Evolutionary conservation across 2,113 vertebrate genomes (phyloP).

Genomic region (Chelonoidis abingdonii): DNA sequence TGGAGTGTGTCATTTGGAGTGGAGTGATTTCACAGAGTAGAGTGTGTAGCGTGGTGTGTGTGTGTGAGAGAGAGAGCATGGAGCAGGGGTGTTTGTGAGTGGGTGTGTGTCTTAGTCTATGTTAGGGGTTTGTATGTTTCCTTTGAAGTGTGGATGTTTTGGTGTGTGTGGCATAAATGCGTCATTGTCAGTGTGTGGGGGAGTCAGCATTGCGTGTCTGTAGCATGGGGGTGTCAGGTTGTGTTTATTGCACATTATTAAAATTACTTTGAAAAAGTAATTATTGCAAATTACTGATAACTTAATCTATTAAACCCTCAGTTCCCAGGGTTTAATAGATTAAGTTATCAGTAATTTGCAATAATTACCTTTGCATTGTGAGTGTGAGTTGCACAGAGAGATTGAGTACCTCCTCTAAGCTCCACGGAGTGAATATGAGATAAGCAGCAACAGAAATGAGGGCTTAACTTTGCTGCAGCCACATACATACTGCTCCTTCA

Average conservation of each 20-base stretch:
- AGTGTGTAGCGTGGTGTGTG: rapidly evolving
- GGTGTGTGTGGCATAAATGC: background rate
- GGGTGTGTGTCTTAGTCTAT: background rate
- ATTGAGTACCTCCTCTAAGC: background rate
- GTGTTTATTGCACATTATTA: background rate
- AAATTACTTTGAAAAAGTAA: slow-evolving; percentile 25
- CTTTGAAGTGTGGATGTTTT: background rate
- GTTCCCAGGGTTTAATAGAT: background rate
- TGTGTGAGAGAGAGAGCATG: background rate
- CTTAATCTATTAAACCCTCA: background rate
- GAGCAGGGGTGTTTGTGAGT: background rate
- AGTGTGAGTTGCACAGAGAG: background rate
- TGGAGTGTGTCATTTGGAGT: background rate
- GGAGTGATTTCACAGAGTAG: background rate
- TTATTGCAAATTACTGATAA: background rate
- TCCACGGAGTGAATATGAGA: background rate
- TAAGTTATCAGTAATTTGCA: no score
- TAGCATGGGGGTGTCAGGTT: rapidly evolving
- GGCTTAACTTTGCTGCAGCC: background rate
- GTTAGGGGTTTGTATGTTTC: background rate
- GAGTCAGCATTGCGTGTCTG: background rate
- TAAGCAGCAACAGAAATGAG: background rate
- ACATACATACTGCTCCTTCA: background rate
- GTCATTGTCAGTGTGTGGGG: background rate
- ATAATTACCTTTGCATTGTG: background rate